Conservation (phyloP, 1,140 invertebrate species). For the Pteromalus puparum region DNA sequence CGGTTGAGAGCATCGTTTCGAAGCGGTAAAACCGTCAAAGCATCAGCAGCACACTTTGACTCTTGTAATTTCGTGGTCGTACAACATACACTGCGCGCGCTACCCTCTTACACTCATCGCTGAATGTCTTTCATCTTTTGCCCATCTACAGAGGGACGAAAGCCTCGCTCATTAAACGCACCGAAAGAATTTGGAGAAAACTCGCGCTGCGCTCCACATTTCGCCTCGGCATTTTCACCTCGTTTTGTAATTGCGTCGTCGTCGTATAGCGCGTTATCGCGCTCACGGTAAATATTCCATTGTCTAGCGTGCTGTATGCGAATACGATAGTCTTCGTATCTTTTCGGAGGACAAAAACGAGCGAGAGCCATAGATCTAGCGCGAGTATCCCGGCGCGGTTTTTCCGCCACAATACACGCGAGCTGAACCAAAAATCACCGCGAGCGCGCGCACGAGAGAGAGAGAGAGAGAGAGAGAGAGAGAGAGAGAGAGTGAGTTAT, state of each 20-base stretch:
- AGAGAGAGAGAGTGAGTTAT: background rate
- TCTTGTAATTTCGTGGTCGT: slow-evolving; percentile 44
- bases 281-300: background rate
- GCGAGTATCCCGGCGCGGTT: background rate
- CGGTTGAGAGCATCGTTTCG: slow-evolving; percentile 25
- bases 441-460: background rate
- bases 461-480: too few species aligned
- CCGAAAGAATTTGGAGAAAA: slow-evolving; percentile 3
- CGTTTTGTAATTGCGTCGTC: too few species aligned
- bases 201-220: background rate
- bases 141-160: background rate
- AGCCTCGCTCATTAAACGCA: background rate
- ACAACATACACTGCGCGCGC: slow-evolving; percentile 16
- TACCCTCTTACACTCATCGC: background rate
- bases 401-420: background rate
- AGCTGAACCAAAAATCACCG: background rate
- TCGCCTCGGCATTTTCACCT: background rate
- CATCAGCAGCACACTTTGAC: slow-evolving; percentile 36
- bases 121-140: slow-evolving; percentile 42
- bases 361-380: background rate
- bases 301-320: background rate
- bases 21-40: slow-evolving; percentile 41
- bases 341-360: background rate
- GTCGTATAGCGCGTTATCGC: too few species aligned
- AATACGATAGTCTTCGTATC: background rate